Evolutionary conservation across 2,888 invertebrate species (phyloP).

Genomic region (Chromoteleia sp.): DNA sequence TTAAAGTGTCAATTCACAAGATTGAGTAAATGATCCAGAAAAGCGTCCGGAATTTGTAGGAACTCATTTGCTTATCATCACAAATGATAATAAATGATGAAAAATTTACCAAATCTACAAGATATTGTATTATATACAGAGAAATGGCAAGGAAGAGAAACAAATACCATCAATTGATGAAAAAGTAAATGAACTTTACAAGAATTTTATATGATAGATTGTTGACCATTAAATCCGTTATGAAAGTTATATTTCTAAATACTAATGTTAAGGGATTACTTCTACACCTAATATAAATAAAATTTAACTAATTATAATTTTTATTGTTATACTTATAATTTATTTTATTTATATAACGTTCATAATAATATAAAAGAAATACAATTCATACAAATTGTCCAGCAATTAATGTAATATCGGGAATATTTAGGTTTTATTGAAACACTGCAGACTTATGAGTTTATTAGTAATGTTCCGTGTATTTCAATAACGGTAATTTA

Average conservation of each 20-base stretch:
- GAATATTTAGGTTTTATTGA: conserved; percentile 47
- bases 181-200: not conserved
- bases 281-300: not conserved
- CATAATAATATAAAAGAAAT: conserved; percentile 23
- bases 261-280: not conserved
- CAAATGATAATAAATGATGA: not conserved
- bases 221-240: too few species aligned
- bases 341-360: conserved; percentile 3
- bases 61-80: conserved; percentile 12
- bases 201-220: not conserved
- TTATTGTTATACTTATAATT: not conserved
- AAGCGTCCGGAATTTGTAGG: conserved; percentile 1
- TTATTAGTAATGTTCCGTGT: conserved; percentile 60
- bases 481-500: conserved; percentile 62
- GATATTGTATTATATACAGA: not conserved
- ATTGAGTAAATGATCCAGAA: not conserved
- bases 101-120: not conserved
- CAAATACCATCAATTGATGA: not conserved
- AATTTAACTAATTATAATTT: not conserved
- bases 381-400: conserved; percentile 3
- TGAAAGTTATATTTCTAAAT: too few species aligned
- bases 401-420: conserved; percentile 10
- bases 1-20: too few species aligned
- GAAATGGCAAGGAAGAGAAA: not conserved
- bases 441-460: conserved; percentile 50